phyloP scores from a whole-genome alignment of 2,888 invertebrate genomes.

The Euplexia lucipara region DNA sequence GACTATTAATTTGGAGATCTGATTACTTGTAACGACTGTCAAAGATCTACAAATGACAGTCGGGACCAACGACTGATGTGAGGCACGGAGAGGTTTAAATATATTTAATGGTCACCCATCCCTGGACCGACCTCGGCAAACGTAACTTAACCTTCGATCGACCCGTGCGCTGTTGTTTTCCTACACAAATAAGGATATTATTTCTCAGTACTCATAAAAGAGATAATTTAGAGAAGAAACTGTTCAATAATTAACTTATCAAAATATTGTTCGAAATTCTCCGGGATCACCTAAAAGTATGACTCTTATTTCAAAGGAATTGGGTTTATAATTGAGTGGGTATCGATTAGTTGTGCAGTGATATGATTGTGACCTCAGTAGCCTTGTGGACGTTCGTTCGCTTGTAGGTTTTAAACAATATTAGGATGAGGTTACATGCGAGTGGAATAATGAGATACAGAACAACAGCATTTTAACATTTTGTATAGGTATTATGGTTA shows the following conservation, averaged over 20 bases:
- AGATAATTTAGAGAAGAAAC: slow-evolving; percentile 11
- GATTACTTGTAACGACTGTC: too few relatives aligned
- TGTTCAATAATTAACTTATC: slow-evolving; percentile 13
- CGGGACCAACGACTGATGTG: too few relatives aligned
- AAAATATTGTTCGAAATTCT: slow-evolving; percentile 17
- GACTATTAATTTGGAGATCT: too few relatives aligned
- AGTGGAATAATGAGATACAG: background rate
- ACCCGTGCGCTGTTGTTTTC: too few relatives aligned
- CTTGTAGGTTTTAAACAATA: slow-evolving; percentile 45
- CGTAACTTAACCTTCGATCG: too few relatives aligned
- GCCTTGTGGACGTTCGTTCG: slow-evolving; percentile 44
- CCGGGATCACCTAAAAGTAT: background rate
- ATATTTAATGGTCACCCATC: too few relatives aligned
- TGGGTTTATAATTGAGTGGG: slow-evolving; percentile 27
- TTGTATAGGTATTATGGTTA: background rate
- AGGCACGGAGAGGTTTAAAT: too few relatives aligned
- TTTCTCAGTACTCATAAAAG: slow-evolving; percentile 28
- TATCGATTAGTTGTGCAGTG: slow-evolving; percentile 11
- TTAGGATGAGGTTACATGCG: slow-evolving; percentile 44
- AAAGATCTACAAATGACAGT: too few relatives aligned
- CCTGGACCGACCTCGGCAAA: too few relatives aligned
- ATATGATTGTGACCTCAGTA: slow-evolving; percentile 49
- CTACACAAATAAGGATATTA: slow-evolving; percentile 14
- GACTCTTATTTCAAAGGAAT: slow-evolving; percentile 2
- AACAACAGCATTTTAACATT: background rate